Evolutionary conservation across 2,888 invertebrate genomes (phyloP).

Genomic region (Odontomyia ornata): DNA sequence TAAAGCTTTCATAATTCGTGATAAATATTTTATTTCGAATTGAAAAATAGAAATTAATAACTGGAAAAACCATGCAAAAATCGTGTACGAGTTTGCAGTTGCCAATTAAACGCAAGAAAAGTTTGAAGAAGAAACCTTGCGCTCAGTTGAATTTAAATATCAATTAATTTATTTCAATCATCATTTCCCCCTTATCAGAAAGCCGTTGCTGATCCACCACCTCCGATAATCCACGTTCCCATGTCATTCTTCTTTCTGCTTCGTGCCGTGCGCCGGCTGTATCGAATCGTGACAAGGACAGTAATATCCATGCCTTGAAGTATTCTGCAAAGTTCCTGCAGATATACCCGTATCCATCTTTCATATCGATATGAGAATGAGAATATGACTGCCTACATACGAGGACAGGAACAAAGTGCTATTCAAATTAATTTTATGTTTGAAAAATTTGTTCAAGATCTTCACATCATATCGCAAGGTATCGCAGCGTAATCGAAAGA

Average conservation of each 20-base stretch:
- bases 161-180: background rate
- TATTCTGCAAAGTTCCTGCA: background rate
- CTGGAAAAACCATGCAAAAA: too few species aligned
- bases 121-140: background rate
- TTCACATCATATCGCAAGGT: conserved; percentile 4
- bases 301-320: background rate
- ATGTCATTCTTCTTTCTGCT: conserved; percentile 18
- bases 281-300: conserved; percentile 37
- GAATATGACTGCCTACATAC: background rate
- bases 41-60: too few species aligned
- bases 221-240: background rate
- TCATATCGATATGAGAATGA: background rate
- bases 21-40: background rate
- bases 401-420: conserved; percentile 3
- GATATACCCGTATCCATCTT: background rate
- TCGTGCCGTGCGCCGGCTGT: conserved; percentile 13
- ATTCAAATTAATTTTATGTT: conserved; percentile 39
- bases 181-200: background rate
- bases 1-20: too few species aligned
- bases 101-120: background rate
- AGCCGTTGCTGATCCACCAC: background rate
- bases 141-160: background rate
- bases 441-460: conserved; percentile 21
- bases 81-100: too few species aligned
- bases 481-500: background rate